These are phyloP conservation scores for Panthera leo DNA, from an alignment of 2,113 vertebrate species.

Conservation along the genomic window DNA sequence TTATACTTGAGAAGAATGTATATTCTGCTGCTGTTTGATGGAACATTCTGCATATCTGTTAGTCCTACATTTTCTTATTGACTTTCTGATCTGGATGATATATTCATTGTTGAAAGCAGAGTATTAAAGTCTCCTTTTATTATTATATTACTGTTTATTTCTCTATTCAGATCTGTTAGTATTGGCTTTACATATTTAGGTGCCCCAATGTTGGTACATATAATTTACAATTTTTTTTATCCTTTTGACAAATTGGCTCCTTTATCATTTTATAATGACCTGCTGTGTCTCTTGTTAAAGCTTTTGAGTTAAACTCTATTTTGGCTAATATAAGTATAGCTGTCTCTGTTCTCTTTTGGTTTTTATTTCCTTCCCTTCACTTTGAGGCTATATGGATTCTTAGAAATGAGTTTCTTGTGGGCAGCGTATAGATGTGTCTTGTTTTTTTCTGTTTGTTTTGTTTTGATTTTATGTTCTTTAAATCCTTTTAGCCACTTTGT, in stretches of 20 bases:
- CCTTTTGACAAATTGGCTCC: background rate
- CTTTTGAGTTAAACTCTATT: background rate
- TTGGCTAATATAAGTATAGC: background rate
- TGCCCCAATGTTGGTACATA: background rate
- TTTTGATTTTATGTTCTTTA: background rate
- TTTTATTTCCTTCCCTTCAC: background rate
- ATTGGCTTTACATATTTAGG: background rate
- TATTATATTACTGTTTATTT: background rate
- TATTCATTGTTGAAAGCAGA: background rate
- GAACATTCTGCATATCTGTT: background rate
- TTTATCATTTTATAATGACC: background rate
- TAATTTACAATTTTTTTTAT: background rate
- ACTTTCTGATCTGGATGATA: background rate
- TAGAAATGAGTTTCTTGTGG: background rate
- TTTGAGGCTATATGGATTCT: background rate
- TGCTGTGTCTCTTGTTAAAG: background rate
- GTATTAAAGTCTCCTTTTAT: background rate
- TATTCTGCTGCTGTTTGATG: background rate
- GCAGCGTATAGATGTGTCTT: background rate
- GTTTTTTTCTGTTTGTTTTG: background rate
- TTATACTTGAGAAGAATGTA: background rate
- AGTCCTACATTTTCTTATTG: background rate
- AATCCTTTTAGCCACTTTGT: background rate
- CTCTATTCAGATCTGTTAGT: background rate
- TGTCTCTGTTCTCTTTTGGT: background rate